Conservation (phyloP, 2,888 invertebrate genomes). For the Sarcophaga variegata region DNA sequence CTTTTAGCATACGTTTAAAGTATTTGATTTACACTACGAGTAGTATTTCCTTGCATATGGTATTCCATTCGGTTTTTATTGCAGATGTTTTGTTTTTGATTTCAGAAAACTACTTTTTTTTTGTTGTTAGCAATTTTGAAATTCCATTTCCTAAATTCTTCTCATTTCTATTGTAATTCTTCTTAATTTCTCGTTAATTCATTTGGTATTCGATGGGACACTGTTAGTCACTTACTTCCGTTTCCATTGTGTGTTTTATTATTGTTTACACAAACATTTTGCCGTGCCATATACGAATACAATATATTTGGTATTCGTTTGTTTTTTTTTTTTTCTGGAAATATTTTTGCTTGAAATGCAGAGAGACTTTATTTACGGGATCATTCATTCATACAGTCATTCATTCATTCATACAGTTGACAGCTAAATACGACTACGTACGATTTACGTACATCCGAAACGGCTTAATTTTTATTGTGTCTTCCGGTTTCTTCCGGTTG, state of each 20-base stretch:
- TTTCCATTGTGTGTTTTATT: conserved; percentile 48
- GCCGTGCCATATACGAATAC: conserved; percentile 10
- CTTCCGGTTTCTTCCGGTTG: conserved; percentile 75
- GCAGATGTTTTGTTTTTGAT: background rate
- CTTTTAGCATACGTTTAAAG: no score
- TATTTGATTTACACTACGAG: no score
- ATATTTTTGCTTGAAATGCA: background rate
- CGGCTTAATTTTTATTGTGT: conserved; percentile 77
- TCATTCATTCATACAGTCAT: background rate
- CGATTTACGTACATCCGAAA: conserved; percentile 69
- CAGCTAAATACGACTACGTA: background rate
- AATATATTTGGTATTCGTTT: background rate
- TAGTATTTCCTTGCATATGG: no score
- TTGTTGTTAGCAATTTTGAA: conserved; percentile 6
- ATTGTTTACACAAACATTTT: conserved; percentile 31
- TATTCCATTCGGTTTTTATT: background rate
- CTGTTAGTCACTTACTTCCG: conserved; percentile 61
- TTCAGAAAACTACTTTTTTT: background rate
- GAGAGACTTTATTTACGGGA: background rate
- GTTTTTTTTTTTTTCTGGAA: no score
- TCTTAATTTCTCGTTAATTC: conserved; percentile 30
- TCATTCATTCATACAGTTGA: background rate
- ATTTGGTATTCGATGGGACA: conserved; percentile 53
- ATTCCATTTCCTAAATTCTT: conserved; percentile 26
- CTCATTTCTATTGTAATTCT: conserved; percentile 9